Conservation (phyloP, 1,140 invertebrate genomes). For the Dendrolimus kikuchii region DNA sequence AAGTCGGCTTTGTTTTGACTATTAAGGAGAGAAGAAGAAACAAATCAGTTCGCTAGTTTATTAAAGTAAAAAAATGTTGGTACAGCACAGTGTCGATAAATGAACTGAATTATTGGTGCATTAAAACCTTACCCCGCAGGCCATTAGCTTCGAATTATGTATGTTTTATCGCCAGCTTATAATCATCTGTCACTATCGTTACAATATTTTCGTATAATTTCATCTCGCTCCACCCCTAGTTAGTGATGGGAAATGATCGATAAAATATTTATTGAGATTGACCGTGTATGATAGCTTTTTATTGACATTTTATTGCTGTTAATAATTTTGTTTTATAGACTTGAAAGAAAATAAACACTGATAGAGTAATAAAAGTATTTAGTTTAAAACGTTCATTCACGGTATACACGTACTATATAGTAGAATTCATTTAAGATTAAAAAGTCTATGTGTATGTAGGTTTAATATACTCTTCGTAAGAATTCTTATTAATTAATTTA, state of each 20-base stretch:
- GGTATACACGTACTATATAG: too few species aligned
- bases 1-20: too few species aligned
- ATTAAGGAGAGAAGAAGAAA: too few species aligned
- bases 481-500: too few species aligned
- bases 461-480: too few species aligned
- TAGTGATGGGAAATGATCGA: slow-evolving; percentile 40
- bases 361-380: background rate
- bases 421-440: too few species aligned
- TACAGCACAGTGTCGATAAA: too few species aligned
- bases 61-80: too few species aligned
- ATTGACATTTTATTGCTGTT: slow-evolving; percentile 1
- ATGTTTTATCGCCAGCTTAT: slow-evolving; percentile 71
- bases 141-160: slow-evolving; percentile 68
- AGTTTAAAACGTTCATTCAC: background rate
- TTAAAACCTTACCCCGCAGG: slow-evolving; percentile 19
- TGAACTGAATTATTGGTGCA: slow-evolving; percentile 24
- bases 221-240: slow-evolving; percentile 39
- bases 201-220: slow-evolving; percentile 71
- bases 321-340: background rate
- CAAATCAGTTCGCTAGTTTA: too few species aligned
- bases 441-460: too few species aligned
- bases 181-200: slow-evolving; percentile 71
- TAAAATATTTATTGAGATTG: slow-evolving; percentile 4
- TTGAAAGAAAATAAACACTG: too few species aligned
- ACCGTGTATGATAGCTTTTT: slow-evolving; percentile 4